Evolutionary conservation across 2,113 vertebrate genomes (phyloP).

Genomic region (Pardalotus punctatus): DNA sequence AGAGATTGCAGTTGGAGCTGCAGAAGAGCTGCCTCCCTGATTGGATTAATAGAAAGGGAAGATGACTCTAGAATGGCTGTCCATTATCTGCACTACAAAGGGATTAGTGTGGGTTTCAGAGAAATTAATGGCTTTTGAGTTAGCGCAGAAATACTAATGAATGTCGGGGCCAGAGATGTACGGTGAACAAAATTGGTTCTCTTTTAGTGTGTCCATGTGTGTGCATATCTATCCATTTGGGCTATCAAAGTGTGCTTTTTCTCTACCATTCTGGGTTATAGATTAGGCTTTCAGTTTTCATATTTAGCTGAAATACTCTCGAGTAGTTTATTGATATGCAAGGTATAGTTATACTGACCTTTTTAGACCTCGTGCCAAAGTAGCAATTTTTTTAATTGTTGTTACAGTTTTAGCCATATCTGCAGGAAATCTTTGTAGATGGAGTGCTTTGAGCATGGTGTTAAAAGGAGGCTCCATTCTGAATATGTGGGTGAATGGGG

Average conservation of each 20-base stretch:
- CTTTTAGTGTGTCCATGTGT: neutral
- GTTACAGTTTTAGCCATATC: neutral
- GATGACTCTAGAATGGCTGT: conserved; percentile 65
- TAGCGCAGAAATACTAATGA: conserved; percentile 75
- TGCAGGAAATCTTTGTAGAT: neutral
- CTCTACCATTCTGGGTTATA: conserved; percentile 43
- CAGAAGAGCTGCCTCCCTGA: conserved; percentile 55
- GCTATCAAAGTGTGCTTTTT: conserved; percentile 7
- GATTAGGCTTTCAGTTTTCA: conserved; percentile 1
- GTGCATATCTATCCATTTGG: neutral
- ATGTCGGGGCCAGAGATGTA: conserved; percentile 62
- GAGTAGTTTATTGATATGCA: neutral
- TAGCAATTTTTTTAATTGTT: neutral
- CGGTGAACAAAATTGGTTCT: conserved; percentile 57
- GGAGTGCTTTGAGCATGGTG: neutral
- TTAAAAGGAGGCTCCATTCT: neutral
- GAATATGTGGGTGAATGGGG: neutral
- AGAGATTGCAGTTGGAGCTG: conserved; percentile 40
- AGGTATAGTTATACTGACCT: neutral
- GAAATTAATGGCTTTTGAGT: conserved; percentile 79
- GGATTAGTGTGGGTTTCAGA: conserved; percentile 73
- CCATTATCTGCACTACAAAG: conserved; percentile 79
- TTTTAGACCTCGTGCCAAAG: neutral
- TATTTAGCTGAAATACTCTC: conserved; percentile 8
- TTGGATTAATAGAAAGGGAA: conserved; percentile 74